These are phyloP conservation scores for Theonella swinhoei DNA, from an alignment of 37 sponge, comb jelly and placozoan genomes.

Conservation along the genomic window DNA sequence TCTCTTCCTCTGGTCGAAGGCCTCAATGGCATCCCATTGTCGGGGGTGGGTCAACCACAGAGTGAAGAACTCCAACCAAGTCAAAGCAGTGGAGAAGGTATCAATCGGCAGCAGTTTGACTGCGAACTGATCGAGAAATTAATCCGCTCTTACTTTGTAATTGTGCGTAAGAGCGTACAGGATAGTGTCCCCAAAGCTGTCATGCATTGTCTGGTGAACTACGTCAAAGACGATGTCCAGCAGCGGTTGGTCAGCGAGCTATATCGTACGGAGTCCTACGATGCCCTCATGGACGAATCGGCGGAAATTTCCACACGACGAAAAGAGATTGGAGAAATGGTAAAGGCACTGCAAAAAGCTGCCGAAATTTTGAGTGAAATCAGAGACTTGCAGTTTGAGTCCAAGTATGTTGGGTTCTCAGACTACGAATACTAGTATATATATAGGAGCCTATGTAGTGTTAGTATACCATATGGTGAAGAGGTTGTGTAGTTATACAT, in stretches of 20 bases:
- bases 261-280: slow-evolving; percentile 81
- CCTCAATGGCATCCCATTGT: not conserved
- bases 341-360: slow-evolving; percentile 83
- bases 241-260: slow-evolving; percentile 87
- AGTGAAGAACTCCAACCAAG: not conserved
- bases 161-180: slow-evolving; percentile 94
- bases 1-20: not conserved
- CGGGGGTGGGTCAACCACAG: not conserved
- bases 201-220: slow-evolving; percentile 96
- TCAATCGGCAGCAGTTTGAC: slow-evolving; percentile 64
- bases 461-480: no score
- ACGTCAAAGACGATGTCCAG: slow-evolving; percentile 85
- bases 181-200: slow-evolving; percentile 96
- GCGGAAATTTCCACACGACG: slow-evolving; percentile 59
- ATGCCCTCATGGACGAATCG: slow-evolving; percentile 83
- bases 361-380: slow-evolving; percentile 74
- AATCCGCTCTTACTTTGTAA: slow-evolving; percentile 89
- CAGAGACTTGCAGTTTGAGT: slow-evolving; percentile 78
- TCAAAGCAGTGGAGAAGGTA: not conserved
- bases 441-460: no score
- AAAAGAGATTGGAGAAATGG: slow-evolving; percentile 81
- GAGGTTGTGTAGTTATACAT: no score
- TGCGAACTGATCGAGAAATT: slow-evolving; percentile 85
- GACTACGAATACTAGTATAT: slow-evolving; percentile 32
- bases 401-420: slow-evolving; percentile 32